These are phyloP conservation scores for Hymenochirus boettgeri DNA, from an alignment of 2,113 vertebrate genomes.

Conservation along the genomic window DNA sequence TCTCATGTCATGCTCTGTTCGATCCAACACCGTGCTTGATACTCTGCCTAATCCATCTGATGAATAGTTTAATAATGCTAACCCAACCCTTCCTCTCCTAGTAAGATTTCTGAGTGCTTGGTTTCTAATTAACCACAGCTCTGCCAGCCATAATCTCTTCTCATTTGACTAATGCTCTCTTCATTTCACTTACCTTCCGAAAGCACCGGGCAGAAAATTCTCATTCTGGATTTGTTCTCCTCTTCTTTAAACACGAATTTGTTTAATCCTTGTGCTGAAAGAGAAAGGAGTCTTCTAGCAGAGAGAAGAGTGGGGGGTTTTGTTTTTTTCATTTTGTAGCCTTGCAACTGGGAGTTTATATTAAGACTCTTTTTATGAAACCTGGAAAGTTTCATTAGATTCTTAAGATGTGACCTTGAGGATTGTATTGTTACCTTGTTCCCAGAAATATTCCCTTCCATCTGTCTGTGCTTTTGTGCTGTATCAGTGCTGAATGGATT, in stretches of 20 bases:
- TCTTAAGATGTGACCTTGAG: not conserved
- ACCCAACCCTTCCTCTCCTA: not conserved
- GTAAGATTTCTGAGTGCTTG: not conserved
- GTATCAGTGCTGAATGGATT: no score
- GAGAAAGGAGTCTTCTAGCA: not conserved
- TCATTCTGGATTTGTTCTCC: constrained; percentile 1
- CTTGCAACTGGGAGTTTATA: not conserved
- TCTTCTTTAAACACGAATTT: not conserved
- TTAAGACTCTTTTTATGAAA: not conserved
- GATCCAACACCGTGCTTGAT: not conserved
- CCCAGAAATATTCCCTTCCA: not conserved
- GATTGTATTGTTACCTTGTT: not conserved
- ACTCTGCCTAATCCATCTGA: constrained; percentile 4
- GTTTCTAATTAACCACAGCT: constrained; percentile 8
- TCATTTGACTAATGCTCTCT: not conserved
- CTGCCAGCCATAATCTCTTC: constrained; percentile 5
- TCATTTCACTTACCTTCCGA: not conserved
- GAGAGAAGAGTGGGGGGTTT: not conserved
- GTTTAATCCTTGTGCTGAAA: constrained; percentile 1
- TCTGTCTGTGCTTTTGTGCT: not conserved
- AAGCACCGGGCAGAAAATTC: not conserved
- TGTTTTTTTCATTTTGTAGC: no score
- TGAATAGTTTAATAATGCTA: not conserved
- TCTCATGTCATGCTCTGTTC: not conserved
- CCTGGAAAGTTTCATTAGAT: not conserved